phyloP scores from a whole-genome alignment of 2,797 vertebrate species.

The Myotis planiceps region DNA sequence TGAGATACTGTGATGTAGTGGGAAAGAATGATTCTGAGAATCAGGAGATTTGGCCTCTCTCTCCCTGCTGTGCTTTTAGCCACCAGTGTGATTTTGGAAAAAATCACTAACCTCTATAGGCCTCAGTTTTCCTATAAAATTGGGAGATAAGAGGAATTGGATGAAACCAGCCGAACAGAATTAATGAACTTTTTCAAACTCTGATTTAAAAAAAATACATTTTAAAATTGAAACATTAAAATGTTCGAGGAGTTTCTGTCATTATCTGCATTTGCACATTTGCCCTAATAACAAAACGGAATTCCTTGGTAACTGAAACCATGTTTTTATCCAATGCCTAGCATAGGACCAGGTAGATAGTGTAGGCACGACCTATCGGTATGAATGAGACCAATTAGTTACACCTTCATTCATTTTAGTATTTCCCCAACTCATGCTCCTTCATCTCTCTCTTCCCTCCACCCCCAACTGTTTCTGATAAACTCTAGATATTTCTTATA shows the following conservation, averaged over 20 bases:
- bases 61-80: background rate
- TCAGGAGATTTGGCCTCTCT: constrained; percentile 3
- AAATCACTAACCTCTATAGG: background rate
- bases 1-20: background rate
- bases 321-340: constrained; percentile 24
- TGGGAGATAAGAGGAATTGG: background rate
- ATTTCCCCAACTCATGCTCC: background rate
- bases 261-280: constrained; percentile 25
- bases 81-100: constrained; percentile 33
- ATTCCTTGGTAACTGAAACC: constrained; percentile 37
- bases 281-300: background rate
- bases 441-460: background rate
- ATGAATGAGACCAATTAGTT: background rate
- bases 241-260: constrained; percentile 21
- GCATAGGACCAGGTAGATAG: background rate
- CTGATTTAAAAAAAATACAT: background rate
- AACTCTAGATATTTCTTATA: background rate
- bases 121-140: constrained; percentile 45
- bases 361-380: background rate
- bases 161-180: background rate
- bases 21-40: background rate
- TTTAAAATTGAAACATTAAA: constrained; percentile 53
- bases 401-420: constrained; percentile 41
- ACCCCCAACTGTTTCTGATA: background rate
- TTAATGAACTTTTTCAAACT: constrained; percentile 38